A percentile compares a stretch with the other conserved stretches of the same genome.
Evolutionary conservation across 2,888 invertebrate genomes (phyloP).

Genomic region (Melieria omissa): DNA sequence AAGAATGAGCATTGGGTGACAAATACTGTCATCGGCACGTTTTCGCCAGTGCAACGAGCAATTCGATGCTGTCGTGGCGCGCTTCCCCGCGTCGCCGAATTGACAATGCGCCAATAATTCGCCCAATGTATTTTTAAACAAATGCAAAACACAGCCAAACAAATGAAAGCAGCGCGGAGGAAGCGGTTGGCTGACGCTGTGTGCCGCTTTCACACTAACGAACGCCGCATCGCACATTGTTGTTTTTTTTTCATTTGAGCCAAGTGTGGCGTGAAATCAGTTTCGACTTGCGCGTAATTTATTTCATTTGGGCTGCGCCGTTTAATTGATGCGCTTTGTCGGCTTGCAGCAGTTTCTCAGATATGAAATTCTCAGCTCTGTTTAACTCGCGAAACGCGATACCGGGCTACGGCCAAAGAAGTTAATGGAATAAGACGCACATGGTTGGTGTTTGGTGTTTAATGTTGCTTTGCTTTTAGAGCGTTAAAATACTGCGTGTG

Average conservation of each 20-base stretch:
- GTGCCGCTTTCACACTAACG: neutral
- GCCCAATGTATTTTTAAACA: conserved; percentile 29
- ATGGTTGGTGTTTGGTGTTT: too few species aligned
- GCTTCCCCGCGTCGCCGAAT: conserved; percentile 38
- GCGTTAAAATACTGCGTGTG: neutral
- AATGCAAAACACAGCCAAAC: conserved; percentile 1
- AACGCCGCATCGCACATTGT: neutral
- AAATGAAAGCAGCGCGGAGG: too few species aligned
- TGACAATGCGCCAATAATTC: conserved; percentile 49
- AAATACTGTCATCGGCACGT: neutral
- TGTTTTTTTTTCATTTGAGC: conserved; percentile 12
- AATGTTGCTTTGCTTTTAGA: neutral
- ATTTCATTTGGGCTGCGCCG: neutral
- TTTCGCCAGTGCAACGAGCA: neutral
- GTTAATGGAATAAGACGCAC: too few species aligned
- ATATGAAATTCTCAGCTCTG: conserved; percentile 31
- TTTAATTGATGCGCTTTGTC: neutral
- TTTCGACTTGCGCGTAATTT: conserved; percentile 3
- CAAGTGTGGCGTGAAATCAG: conserved; percentile 32
- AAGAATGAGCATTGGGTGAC: neutral
- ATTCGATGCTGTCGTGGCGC: neutral
- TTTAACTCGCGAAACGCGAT: conserved; percentile 8
- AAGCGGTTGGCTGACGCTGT: neutral
- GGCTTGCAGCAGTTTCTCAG: neutral
- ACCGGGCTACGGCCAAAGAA: too few species aligned